Evolutionary conservation across 2,888 invertebrate genomes (phyloP).

Genomic region (Lacanobia wlatinum): DNA sequence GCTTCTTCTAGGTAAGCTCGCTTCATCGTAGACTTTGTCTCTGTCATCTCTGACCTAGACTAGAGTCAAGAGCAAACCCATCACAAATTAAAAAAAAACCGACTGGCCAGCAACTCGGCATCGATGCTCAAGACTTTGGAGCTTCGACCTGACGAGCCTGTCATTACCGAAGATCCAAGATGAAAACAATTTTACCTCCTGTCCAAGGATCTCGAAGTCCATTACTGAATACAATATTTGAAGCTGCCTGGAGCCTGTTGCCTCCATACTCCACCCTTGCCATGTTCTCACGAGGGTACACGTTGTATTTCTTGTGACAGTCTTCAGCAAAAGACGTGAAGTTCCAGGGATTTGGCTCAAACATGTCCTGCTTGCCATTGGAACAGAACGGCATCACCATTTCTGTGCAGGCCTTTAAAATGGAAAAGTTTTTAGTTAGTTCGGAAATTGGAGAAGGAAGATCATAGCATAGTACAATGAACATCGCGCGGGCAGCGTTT

Average conservation of each 20-base stretch:
- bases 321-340: constrained; percentile 91
- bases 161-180: too few species aligned
- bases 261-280: constrained; percentile 96
- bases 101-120: too few species aligned
- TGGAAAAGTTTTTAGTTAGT: not conserved
- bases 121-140: too few species aligned
- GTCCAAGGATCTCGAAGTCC: constrained; percentile 97
- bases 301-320: constrained; percentile 93
- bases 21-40: too few species aligned
- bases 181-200: constrained; percentile 88
- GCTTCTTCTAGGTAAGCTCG: too few species aligned
- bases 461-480: not conserved
- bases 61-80: too few species aligned
- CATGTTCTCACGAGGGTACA: constrained; percentile 92
- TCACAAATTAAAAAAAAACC: too few species aligned
- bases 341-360: constrained; percentile 94
- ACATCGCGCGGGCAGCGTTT: not conserved
- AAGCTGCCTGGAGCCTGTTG: constrained; percentile 92
- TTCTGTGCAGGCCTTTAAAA: constrained; percentile 96
- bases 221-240: constrained; percentile 95
- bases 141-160: too few species aligned
- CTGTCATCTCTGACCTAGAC: too few species aligned
- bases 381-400: constrained; percentile 99
- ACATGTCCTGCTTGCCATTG: constrained; percentile 95
- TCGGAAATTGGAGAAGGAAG: not conserved